A percentile compares a stretch with the other conserved stretches of the same genome.
phyloP scores from a whole-genome alignment of 1,140 invertebrate genomes.

The Ips typographus region DNA sequence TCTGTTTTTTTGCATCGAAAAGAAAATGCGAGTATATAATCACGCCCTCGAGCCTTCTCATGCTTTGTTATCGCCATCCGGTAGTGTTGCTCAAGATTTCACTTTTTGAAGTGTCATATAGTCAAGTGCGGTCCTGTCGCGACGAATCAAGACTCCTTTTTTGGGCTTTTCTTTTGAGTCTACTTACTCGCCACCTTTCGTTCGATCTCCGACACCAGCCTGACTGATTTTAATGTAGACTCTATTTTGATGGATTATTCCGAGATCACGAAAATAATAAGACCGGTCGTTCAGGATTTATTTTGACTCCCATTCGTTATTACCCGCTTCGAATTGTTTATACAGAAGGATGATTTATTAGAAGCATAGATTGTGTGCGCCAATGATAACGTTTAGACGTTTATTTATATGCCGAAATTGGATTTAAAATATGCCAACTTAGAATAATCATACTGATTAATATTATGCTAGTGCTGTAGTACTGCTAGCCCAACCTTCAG shows the following conservation, averaged over 20 bases:
- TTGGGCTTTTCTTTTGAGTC: slow-evolving; percentile 25
- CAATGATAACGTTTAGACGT: slow-evolving; percentile 26
- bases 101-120: no score
- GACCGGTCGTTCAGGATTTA: slow-evolving; percentile 31
- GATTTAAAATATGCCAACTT: slow-evolving; percentile 17
- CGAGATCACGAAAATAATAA: slow-evolving; percentile 34
- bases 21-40: slow-evolving; percentile 49
- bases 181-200: slow-evolving; percentile 31
- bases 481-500: slow-evolving; percentile 11
- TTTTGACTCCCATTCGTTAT: slow-evolving; percentile 33
- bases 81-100: slow-evolving; percentile 7
- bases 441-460: slow-evolving; percentile 4
- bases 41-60: slow-evolving; percentile 47
- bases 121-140: slow-evolving; percentile 9
- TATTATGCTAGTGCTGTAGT: not conserved
- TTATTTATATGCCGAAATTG: slow-evolving; percentile 27
- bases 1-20: no score
- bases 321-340: slow-evolving; percentile 29
- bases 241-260: slow-evolving; percentile 36
- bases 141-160: slow-evolving; percentile 18
- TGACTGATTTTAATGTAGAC: slow-evolving; percentile 35
- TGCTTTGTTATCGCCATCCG: not conserved
- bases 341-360: slow-evolving; percentile 33
- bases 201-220: slow-evolving; percentile 28
- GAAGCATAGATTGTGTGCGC: slow-evolving; percentile 21